These are phyloP conservation scores for Melinaea menophilus DNA, from an alignment of 2,888 invertebrate genomes.

Conservation along the genomic window DNA sequence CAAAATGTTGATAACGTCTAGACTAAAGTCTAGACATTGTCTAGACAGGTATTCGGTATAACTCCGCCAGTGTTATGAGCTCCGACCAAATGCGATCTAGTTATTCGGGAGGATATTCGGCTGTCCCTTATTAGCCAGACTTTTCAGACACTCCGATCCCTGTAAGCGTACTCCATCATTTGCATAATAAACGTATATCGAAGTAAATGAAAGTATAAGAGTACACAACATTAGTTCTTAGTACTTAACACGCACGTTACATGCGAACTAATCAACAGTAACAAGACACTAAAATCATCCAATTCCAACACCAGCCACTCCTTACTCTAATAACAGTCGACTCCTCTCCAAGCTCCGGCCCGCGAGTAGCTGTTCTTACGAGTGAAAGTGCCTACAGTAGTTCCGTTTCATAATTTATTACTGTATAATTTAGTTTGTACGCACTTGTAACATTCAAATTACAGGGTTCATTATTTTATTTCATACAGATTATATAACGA, in stretches of 20 bases:
- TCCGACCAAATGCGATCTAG: slow-evolving; percentile 53
- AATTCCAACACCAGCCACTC: slow-evolving; percentile 41
- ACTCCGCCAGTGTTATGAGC: slow-evolving; percentile 60
- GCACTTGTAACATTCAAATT: slow-evolving; percentile 26
- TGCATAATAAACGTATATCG: background rate
- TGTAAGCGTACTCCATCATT: no score
- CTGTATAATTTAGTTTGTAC: slow-evolving; percentile 43
- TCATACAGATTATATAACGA: slow-evolving; percentile 2
- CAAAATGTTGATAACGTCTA: slow-evolving; percentile 68
- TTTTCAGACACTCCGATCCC: background rate
- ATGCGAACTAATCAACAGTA: background rate
- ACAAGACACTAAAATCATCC: slow-evolving; percentile 35
- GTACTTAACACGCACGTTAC: slow-evolving; percentile 9
- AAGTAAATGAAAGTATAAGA: background rate
- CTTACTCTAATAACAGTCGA: slow-evolving; percentile 54
- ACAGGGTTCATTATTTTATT: slow-evolving; percentile 14
- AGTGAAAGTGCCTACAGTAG: slow-evolving; percentile 70
- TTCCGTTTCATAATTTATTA: slow-evolving; percentile 66
- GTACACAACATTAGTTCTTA: slow-evolving; percentile 1
- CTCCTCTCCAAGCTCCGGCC: slow-evolving; percentile 47
- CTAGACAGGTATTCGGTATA: slow-evolving; percentile 74
- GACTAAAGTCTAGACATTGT: slow-evolving; percentile 71
- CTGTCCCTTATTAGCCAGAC: slow-evolving; percentile 14
- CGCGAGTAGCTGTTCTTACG: slow-evolving; percentile 55
- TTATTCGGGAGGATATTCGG: slow-evolving; percentile 23